phyloP scores from a whole-genome alignment of 2,113 vertebrate genomes.

The Ploceus nigricollis region DNA sequence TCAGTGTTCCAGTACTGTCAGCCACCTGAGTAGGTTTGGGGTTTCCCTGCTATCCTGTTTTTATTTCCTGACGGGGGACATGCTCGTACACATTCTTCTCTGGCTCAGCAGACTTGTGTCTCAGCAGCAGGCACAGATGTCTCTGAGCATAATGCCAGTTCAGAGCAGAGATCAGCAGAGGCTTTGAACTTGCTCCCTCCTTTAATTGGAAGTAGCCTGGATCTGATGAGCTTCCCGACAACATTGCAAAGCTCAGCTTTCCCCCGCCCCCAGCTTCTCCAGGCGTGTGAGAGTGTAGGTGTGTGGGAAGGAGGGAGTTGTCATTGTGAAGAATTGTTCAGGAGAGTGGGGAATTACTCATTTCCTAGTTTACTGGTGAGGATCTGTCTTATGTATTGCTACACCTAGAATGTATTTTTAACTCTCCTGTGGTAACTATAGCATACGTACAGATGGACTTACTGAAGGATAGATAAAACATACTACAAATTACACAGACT shows the following conservation, averaged over 20 bases:
- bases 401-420: conserved; percentile 44
- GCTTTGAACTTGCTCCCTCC: conserved; percentile 27
- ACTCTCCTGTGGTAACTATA: conserved; percentile 4
- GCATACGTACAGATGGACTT: neutral
- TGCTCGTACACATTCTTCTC: neutral
- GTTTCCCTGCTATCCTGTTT: neutral
- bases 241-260: conserved; percentile 33
- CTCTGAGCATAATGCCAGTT: neutral
- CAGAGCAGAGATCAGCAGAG: neutral
- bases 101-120: neutral
- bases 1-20: neutral
- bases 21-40: neutral
- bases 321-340: conserved; percentile 29
- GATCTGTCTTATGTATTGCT: conserved; percentile 10
- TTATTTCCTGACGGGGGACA: neutral
- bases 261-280: neutral
- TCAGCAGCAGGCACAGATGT: fast-evolving
- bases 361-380: conserved; percentile 20
- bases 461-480: neutral
- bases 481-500: neutral
- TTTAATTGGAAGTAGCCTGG: neutral
- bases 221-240: conserved; percentile 32
- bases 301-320: conserved; percentile 44
- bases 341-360: conserved; percentile 18
- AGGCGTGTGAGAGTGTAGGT: neutral